Evolutionary conservation across 2,113 vertebrate genomes (phyloP).

Genomic region (Plecotus auritus): DNA sequence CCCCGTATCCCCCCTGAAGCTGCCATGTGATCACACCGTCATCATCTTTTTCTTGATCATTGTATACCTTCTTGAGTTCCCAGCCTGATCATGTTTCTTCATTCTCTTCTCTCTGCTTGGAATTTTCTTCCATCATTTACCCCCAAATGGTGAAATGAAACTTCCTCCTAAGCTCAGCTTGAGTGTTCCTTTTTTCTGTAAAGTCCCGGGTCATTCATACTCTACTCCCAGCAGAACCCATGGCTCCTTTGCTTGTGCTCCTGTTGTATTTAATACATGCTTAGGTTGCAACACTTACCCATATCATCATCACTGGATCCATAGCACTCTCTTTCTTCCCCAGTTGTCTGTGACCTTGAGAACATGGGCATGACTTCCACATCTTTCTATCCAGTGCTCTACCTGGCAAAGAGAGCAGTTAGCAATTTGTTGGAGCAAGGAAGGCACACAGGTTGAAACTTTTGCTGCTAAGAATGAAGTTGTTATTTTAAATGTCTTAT

Average conservation of each 20-base stretch:
- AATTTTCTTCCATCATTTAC: neutral
- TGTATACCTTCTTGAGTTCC: neutral
- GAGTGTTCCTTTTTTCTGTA: neutral
- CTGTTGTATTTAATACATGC: rapidly evolving
- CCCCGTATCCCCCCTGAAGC: neutral
- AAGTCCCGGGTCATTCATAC: neutral
- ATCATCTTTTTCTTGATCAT: neutral
- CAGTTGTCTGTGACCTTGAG: neutral
- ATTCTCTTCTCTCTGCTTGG: neutral
- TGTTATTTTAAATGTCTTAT: neutral
- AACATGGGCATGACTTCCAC: neutral
- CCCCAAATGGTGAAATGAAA: neutral
- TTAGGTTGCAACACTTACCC: neutral
- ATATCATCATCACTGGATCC: too few relatives aligned
- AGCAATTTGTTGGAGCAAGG: neutral
- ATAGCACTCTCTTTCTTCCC: neutral
- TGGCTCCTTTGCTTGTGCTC: neutral
- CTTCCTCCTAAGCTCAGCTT: neutral
- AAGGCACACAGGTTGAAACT: neutral
- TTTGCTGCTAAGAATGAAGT: slow-evolving; percentile 22
- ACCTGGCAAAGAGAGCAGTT: neutral
- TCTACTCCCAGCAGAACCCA: neutral
- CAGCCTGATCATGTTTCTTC: neutral
- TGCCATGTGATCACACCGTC: neutral
- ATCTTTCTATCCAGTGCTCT: neutral